Evolutionary conservation across 2,797 vertebrate species (phyloP), one percentile per base, ranked within the genome.

Genomic region (Tiaroga cobitis): DNA sequence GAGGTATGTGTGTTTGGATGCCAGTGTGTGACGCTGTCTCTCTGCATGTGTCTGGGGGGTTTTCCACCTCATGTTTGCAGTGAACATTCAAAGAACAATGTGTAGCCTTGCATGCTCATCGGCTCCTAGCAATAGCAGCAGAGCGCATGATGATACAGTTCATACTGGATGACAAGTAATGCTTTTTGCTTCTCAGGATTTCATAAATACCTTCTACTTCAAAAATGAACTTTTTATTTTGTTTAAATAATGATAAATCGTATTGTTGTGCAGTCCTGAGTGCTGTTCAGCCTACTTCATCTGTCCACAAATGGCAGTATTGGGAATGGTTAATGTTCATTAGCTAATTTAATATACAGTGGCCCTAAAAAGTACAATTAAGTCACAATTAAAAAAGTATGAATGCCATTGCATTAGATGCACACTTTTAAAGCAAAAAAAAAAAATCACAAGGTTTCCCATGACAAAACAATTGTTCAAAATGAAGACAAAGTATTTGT

Each of bases 1-100:
- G 88, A 96, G 96, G 96, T 96, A 96, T 82, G 93, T 93, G 73
- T 69, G 63, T 88, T 56, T 84, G 68, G 74, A 74, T 86, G 59
- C 83, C 59, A 83, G 83, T 85, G 79, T 85, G 85, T 87, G 76
- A 81, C 37, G 49, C 54, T 77, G 68, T 85, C 24, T 76, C 43
- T 65, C 43, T 80, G 70, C 85, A 56, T 87, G 81, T 78, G 84
- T 67, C 37, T 79, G 75, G 56, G 83, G 89, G 86, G 89, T 81
- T 56, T 54, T 80, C 46, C 79, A 73, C 46, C 46, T 65, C 39
- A 81, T 15, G 15, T 78, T 68, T 89, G 78, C 54, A 61, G 85
- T 83, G n/a, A 41, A 65, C 32, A 80, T 70, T 1, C 18, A 19
- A 54, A 68, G 41, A 81, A 16, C 80, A 24, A 61, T 34, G 80